phyloP scores from a whole-genome alignment of 2,113 vertebrate genomes.

The Gymnocephalus cernua region DNA sequence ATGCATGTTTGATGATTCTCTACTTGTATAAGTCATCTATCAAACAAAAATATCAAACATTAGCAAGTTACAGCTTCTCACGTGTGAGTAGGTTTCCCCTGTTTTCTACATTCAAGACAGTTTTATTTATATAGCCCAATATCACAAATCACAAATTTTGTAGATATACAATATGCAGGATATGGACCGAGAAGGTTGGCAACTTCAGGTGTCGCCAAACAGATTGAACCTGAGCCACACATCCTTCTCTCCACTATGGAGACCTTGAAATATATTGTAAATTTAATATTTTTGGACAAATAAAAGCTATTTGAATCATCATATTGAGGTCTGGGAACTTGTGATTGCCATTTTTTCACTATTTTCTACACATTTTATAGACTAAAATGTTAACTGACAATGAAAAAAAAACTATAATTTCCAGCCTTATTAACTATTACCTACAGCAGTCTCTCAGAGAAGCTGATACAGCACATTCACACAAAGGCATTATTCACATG shows the following conservation, averaged over 20 bases:
- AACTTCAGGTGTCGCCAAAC: not conserved
- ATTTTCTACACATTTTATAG: not conserved
- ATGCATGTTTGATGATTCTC: not conserved
- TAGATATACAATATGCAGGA: not conserved
- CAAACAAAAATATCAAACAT: not conserved
- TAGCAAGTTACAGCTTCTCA: not conserved
- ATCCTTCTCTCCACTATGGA: not conserved
- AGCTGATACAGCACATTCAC: constrained; percentile 27
- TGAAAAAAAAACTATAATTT: not conserved
- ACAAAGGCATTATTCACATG: constrained; percentile 51
- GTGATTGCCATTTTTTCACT: not conserved
- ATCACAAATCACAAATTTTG: not conserved
- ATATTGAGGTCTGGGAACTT: not conserved
- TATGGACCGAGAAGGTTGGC: no score
- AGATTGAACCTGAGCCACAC: not conserved
- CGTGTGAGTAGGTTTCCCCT: not conserved
- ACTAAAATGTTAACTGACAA: not conserved
- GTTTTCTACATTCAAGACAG: not conserved
- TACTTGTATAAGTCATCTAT: not conserved
- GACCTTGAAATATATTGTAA: not conserved
- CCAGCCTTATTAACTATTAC: not conserved
- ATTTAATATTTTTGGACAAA: not conserved
- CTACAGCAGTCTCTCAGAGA: not conserved
- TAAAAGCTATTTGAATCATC: not conserved
- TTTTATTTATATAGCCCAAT: no score